These are phyloP conservation scores for Squalus acanthias DNA, from an alignment of 2,797 vertebrate species.

Conservation along the genomic window DNA sequence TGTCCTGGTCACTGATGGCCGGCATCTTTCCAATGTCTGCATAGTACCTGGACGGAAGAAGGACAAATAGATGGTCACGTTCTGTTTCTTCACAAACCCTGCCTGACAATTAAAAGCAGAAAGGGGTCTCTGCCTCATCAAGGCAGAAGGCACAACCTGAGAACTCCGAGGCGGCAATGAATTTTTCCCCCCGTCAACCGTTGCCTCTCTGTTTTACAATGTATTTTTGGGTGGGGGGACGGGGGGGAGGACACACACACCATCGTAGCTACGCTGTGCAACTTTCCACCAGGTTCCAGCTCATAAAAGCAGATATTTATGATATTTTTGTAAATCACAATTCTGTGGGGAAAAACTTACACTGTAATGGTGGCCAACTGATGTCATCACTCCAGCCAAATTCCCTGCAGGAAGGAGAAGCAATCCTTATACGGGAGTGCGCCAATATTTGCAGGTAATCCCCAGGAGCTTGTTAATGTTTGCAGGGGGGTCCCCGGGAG, in stretches of 20 bases:
- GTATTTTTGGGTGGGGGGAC: not conserved
- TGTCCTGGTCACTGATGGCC: slow-evolving; percentile 97
- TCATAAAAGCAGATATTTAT: too few relatives aligned
- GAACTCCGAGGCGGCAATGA: not conserved
- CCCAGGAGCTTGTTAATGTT: not conserved
- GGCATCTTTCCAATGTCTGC: slow-evolving; percentile 95
- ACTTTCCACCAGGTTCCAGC: not conserved
- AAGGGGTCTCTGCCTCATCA: not conserved
- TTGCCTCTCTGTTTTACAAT: not conserved
- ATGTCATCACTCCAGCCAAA: not conserved
- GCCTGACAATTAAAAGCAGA: not conserved
- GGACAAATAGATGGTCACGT: not conserved
- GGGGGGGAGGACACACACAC: not conserved
- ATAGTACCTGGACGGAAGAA: slow-evolving; percentile 73
- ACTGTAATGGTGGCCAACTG: not conserved
- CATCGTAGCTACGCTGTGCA: not conserved
- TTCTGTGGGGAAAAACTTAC: not conserved
- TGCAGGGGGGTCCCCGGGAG: not conserved
- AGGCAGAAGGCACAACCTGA: not conserved
- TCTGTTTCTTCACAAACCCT: not conserved
- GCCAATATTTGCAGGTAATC: too few relatives aligned
- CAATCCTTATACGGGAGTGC: not conserved
- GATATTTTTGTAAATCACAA: not conserved
- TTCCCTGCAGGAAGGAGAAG: not conserved
- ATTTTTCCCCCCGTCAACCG: too few relatives aligned